Evolutionary conservation across 2,113 vertebrate species (phyloP).

Genomic region (Bos indicus): DNA sequence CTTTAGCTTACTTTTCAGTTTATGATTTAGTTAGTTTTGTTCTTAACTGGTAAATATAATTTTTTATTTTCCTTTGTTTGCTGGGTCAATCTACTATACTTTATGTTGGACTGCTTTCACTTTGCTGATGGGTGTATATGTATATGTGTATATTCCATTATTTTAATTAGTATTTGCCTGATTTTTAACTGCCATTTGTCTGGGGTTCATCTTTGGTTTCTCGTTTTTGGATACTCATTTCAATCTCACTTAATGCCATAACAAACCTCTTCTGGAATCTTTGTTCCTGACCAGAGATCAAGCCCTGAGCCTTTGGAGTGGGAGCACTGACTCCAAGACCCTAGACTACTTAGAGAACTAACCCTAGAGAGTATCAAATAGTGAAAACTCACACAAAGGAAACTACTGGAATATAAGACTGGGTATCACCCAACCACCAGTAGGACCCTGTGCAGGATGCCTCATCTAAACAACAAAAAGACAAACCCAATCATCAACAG

Average conservation of each 20-base stretch:
- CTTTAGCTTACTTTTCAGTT: neutral
- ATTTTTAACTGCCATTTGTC: neutral
- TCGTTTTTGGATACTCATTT: neutral
- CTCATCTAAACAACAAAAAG: neutral
- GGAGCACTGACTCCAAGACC: neutral
- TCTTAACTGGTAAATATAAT: neutral
- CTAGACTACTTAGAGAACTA: neutral
- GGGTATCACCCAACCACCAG: neutral
- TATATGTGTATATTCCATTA: neutral
- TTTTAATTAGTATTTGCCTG: neutral
- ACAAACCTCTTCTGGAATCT: neutral
- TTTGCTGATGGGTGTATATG: neutral
- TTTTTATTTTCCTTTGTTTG: neutral
- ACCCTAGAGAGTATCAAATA: neutral
- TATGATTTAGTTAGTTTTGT: neutral
- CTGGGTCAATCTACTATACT: neutral
- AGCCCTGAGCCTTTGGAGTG: neutral
- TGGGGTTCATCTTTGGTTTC: neutral
- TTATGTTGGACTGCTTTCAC: neutral
- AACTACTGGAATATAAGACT: neutral
- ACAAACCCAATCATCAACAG: neutral
- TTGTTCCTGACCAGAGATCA: neutral
- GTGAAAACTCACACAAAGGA: neutral
- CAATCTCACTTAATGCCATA: neutral
- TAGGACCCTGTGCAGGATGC: neutral